phyloP scores from a whole-genome alignment of 2,113 vertebrate species.

The Prochilodus magdalenae region DNA sequence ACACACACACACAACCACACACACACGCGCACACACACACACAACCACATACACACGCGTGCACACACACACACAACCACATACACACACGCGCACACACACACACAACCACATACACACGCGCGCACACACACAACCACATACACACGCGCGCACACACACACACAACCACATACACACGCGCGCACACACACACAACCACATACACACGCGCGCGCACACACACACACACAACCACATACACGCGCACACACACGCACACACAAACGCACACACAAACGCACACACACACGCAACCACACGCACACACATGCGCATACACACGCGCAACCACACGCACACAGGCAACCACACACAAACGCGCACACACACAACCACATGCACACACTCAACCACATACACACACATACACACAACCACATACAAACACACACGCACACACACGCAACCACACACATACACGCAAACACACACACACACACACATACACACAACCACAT shows the following conservation, averaged over 20 bases:
- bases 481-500: not conserved
- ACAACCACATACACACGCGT: slow-evolving; percentile 16
- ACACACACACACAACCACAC: too few relatives aligned
- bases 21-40: too few relatives aligned
- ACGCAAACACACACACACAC: not conserved
- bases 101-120: slow-evolving; percentile 10
- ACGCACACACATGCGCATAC: not conserved
- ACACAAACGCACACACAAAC: slow-evolving; percentile 8
- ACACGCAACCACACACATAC: too few relatives aligned
- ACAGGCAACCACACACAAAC: slow-evolving; percentile 3
- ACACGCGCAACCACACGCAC: too few relatives aligned
- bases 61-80: too few relatives aligned
- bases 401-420: not conserved
- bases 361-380: not conserved
- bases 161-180: slow-evolving; percentile 10
- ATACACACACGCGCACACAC: too few relatives aligned
- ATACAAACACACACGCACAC: not conserved
- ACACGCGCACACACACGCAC: not conserved
- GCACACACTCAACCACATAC: too few relatives aligned
- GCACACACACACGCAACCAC: not conserved
- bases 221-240: slow-evolving; percentile 11
- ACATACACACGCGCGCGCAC: too few relatives aligned
- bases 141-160: too few relatives aligned
- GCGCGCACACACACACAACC: not conserved
- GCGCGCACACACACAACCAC: not conserved